A percentile compares a stretch with the other conserved stretches of the same genome.
These are phyloP conservation scores for Choloepus hoffmanni DNA, from an alignment of 2,113 vertebrate species.

Conservation along the genomic window DNA sequence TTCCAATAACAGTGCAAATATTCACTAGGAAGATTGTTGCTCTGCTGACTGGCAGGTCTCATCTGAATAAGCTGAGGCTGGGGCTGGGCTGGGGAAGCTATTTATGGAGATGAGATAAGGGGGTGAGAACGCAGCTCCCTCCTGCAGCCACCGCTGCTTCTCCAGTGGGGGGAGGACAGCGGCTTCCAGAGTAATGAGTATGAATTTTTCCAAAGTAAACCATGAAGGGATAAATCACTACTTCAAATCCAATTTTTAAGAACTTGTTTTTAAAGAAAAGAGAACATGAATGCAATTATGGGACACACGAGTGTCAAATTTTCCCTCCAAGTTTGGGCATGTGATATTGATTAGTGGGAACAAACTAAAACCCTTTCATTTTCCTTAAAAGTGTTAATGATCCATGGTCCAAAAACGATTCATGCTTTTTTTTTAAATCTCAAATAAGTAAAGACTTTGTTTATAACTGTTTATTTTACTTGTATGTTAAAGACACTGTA, in stretches of 20 bases:
- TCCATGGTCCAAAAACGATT: conserved; percentile 25
- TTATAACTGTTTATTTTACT: conserved; percentile 19
- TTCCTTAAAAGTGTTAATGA: conserved; percentile 10
- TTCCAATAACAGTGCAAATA: conserved; percentile 27
- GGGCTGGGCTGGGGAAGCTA: conserved; percentile 54
- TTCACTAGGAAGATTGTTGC: background rate
- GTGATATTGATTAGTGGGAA: conserved; percentile 23
- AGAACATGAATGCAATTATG: background rate
- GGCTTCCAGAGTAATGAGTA: background rate
- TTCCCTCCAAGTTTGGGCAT: background rate
- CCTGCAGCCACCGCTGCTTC: background rate
- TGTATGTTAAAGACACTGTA: conserved; percentile 57
- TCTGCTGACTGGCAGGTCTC: background rate
- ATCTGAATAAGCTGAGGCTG: conserved; percentile 57
- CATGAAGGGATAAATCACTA: background rate
- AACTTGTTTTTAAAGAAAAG: background rate
- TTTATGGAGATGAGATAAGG: conserved; percentile 61
- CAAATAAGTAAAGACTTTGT: conserved; percentile 64
- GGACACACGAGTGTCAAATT: background rate
- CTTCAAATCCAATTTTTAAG: conserved; percentile 46
- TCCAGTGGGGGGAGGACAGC: background rate
- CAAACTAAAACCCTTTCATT: conserved; percentile 33
- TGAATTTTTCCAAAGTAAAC: no score
- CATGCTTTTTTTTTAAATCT: background rate
- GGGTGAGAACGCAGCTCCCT: background rate